Conservation (phyloP, 2,888 invertebrate species). For the Macrophya annulata region DNA sequence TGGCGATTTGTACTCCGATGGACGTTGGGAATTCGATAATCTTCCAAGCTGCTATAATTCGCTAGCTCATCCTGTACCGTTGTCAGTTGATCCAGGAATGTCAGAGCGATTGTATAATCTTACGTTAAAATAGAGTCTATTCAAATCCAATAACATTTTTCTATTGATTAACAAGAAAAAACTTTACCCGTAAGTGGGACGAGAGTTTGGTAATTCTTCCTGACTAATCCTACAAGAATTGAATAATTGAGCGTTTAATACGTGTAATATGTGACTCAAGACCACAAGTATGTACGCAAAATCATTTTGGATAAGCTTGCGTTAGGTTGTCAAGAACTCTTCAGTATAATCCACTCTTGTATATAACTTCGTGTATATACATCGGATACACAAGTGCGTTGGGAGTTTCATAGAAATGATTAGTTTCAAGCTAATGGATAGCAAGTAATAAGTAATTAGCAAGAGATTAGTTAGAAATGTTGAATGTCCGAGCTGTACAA, state of each 20-base stretch:
- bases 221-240: background rate
- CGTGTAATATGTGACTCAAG: background rate
- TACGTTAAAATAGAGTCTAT: background rate
- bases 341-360: background rate
- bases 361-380: background rate
- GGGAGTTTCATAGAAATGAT: background rate
- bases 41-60: slow-evolving; percentile 27
- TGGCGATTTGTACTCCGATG: slow-evolving; percentile 37
- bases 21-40: slow-evolving; percentile 43
- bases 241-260: background rate
- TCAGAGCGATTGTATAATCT: background rate
- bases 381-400: background rate
- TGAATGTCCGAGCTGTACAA: background rate
- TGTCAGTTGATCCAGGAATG: background rate
- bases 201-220: background rate
- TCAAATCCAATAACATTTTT: background rate
- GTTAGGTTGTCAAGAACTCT: background rate
- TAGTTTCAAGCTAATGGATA: background rate
- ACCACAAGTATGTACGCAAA: background rate
- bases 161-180: background rate
- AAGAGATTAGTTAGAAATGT: background rate
- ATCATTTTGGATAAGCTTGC: background rate
- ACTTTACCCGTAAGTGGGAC: background rate
- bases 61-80: background rate
- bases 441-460: background rate